Evolutionary conservation across 1,140 invertebrate species (phyloP), one percentile per base, ranked within the genome.

Genomic region (Drosophila ficusphila): DNA sequence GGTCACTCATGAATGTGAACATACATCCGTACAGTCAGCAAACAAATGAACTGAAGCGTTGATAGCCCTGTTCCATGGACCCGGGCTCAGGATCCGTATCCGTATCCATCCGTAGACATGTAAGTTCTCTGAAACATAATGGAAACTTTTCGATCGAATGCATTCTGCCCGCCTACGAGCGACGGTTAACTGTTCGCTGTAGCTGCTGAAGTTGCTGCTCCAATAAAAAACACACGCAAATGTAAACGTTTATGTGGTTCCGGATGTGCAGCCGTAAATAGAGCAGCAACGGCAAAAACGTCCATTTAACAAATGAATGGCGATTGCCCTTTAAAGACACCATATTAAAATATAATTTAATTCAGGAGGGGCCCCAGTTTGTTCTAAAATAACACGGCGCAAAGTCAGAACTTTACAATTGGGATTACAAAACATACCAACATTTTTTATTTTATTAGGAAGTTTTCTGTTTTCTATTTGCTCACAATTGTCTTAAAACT

Each of bases 131-230:
- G 65, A 70, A 76, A 79, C 81, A 86, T 86, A 86, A 86, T 86
- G 81, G 86, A 86, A 86, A 86, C 62, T 86, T 86, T 86, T 85
- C 81, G 81, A 86, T 86, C 81, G 81, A 86, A 77, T 86, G 81
- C 81, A 86, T 74, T 86, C 71, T 53, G 48, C 56, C 52, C 47
- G 53, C 64, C 76, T 18, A 65, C 60, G 25, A 49, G 44, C 41
- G 34, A 53, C 60, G 41, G 12, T 41, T 39, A 25, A 56, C 31
- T 67, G 38, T 16, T 51, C 16, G 16, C 33, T 33, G 16, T 58
- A 19, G 53, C 29, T 38, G 27, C 23, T 33, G 19, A 8, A 29
- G 31, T 33, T 54, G 52, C 34, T 21, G 34, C 31, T 39, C 51
- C 61, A 79, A 58, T 58, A 61, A 62, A 76, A 76, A 79, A n/a